phyloP scores from a whole-genome alignment of 2,797 vertebrate species.

The Girardinus metallicus region DNA sequence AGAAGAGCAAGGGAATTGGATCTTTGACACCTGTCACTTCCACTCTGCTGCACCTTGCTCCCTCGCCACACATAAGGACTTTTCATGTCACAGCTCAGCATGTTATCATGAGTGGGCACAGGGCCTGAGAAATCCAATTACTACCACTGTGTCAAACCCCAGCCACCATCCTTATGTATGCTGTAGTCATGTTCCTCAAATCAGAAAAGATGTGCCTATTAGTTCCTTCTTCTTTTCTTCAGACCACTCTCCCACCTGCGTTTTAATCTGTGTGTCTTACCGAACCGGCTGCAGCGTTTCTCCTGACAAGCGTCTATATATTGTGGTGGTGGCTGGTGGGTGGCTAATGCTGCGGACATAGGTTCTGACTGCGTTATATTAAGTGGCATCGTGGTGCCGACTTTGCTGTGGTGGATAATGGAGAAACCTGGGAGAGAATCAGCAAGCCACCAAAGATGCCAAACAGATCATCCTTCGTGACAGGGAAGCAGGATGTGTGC shows the following conservation, averaged over 20 bases:
- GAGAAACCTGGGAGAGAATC: conserved; percentile 53
- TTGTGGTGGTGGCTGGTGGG: conserved; percentile 49
- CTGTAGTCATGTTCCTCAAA: conserved; percentile 70
- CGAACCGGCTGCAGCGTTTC: conserved; percentile 44
- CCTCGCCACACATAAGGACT: conserved; percentile 77
- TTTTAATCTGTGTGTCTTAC: conserved; percentile 55
- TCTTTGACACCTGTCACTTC: conserved; percentile 81
- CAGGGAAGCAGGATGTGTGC: conserved; percentile 49
- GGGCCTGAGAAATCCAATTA: conserved; percentile 80
- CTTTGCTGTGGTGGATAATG: conserved; percentile 63
- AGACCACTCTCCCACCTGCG: conserved; percentile 59
- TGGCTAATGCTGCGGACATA: conserved; percentile 65
- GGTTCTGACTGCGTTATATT: conserved; percentile 66
- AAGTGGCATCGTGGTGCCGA: conserved; percentile 60
- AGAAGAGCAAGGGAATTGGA: conserved; percentile 69
- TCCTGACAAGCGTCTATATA: conserved; percentile 50
- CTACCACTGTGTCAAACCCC: conserved; percentile 68
- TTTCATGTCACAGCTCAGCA: conserved; percentile 80
- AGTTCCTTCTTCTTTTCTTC: conserved; percentile 67
- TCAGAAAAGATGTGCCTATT: conserved; percentile 74
- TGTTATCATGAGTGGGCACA: conserved; percentile 76
- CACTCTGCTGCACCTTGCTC: conserved; percentile 74
- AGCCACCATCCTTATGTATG: conserved; percentile 71
- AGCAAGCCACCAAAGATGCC: conserved; percentile 58
- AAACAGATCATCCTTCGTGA: conserved; percentile 66